Evolutionary conservation across 2,888 invertebrate genomes (phyloP).

Genomic region (Xiphydria camelus): DNA sequence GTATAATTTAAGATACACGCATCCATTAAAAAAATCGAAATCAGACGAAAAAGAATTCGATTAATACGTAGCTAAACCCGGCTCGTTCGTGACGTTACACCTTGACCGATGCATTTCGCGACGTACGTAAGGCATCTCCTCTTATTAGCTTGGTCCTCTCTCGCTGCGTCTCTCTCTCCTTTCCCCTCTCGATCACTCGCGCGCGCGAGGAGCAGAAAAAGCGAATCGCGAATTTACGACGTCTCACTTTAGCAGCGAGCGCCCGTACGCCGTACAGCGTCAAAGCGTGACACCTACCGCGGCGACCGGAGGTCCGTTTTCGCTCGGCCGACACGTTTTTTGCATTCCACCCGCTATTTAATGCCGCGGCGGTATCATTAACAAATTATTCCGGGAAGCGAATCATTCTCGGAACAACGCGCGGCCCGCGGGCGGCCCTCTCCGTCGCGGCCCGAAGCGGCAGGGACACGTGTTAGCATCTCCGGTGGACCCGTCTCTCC

Average conservation of each 20-base stretch:
- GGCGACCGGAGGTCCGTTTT: conserved; percentile 3
- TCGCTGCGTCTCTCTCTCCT: too few species aligned
- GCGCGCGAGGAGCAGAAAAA: conserved; percentile 15
- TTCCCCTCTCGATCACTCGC: too few species aligned
- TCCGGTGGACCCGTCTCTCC: background rate
- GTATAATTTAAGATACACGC: too few species aligned
- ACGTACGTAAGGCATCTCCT: too few species aligned
- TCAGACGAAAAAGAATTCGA: too few species aligned
- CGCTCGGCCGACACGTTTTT: conserved; percentile 20
- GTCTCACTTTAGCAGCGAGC: conserved; percentile 31
- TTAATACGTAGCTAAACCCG: too few species aligned
- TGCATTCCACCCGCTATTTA: conserved; percentile 36
- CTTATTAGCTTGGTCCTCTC: too few species aligned
- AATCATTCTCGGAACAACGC: conserved; percentile 12
- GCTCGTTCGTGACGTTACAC: too few species aligned
- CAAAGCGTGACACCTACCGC: conserved; percentile 18
- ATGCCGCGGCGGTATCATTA: conserved; percentile 35
- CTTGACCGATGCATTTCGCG: too few species aligned
- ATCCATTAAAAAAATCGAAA: too few species aligned
- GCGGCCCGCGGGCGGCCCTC: background rate
- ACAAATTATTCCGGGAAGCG: conserved; percentile 40
- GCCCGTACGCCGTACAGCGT: conserved; percentile 9
- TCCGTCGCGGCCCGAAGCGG: too few species aligned
- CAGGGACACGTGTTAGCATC: conserved; percentile 6
- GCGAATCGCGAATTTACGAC: conserved; percentile 28